phyloP scores from a whole-genome alignment of 2,113 vertebrate species.

The Brevimyrus niger region DNA sequence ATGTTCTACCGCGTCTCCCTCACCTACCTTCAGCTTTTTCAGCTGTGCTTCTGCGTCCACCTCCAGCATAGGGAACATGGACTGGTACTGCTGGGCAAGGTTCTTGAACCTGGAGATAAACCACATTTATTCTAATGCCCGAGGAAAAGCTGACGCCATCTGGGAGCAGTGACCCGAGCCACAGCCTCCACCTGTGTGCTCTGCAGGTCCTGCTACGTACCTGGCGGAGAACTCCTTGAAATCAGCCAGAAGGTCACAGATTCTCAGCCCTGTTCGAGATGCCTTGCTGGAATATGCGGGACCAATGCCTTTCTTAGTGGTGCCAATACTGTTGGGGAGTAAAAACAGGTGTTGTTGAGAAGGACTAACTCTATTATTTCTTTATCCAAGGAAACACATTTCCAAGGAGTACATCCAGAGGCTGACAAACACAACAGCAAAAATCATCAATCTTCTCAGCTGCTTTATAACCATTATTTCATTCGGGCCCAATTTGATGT shows the following conservation, averaged over 20 bases:
- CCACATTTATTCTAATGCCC: neutral
- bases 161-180: neutral
- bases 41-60: constrained; percentile 81
- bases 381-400: neutral
- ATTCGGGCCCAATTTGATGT: neutral
- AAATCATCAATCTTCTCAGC: neutral
- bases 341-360: neutral
- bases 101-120: constrained; percentile 76
- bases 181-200: neutral
- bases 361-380: neutral
- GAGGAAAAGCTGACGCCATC: neutral
- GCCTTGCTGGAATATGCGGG: constrained; percentile 95
- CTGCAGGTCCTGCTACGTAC: constrained; percentile 43
- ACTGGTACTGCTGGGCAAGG: constrained; percentile 83
- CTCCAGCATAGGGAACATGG: constrained; percentile 84
- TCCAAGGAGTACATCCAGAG: neutral
- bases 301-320: constrained; percentile 95
- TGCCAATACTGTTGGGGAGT: constrained; percentile 75
- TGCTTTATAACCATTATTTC: neutral
- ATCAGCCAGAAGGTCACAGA: constrained; percentile 91
- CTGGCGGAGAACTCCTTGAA: constrained; percentile 86
- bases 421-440: neutral
- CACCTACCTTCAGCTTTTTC: constrained; percentile 82
- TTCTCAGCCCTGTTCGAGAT: constrained; percentile 82
- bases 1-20: neutral